phyloP scores from a whole-genome alignment of 2,797 vertebrate species.

The Gallirallus australis region DNA sequence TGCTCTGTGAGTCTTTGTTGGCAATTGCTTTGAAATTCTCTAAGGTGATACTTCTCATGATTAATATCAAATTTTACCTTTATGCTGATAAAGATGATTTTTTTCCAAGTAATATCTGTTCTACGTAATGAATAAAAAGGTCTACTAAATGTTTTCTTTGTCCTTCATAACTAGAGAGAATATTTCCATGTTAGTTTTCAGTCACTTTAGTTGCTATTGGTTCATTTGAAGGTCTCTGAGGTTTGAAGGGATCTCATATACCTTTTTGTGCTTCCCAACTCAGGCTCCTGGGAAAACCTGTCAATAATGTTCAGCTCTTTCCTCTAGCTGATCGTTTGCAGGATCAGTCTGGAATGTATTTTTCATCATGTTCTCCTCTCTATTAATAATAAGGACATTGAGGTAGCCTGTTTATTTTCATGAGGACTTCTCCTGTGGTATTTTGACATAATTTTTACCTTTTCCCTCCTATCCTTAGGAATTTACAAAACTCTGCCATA shows the following conservation, averaged over 20 bases:
- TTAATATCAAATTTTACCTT: neutral
- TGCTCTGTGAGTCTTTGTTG: neutral
- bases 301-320: neutral
- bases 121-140: neutral
- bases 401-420: constrained; percentile 12
- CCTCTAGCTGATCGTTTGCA: neutral
- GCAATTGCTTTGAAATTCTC: neutral
- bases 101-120: neutral
- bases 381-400: neutral
- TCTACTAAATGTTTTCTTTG: neutral
- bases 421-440: neutral
- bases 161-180: neutral
- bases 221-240: neutral
- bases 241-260: neutral
- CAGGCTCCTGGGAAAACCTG: neutral
- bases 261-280: neutral
- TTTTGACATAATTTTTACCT: neutral
- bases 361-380: neutral
- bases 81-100: neutral
- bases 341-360: neutral
- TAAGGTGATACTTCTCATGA: neutral
- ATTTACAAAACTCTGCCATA: neutral
- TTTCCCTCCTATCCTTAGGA: neutral
- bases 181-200: neutral
- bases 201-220: neutral